Conservation (phyloP, 2,888 invertebrate species). For the Synergus itoensis region DNA sequence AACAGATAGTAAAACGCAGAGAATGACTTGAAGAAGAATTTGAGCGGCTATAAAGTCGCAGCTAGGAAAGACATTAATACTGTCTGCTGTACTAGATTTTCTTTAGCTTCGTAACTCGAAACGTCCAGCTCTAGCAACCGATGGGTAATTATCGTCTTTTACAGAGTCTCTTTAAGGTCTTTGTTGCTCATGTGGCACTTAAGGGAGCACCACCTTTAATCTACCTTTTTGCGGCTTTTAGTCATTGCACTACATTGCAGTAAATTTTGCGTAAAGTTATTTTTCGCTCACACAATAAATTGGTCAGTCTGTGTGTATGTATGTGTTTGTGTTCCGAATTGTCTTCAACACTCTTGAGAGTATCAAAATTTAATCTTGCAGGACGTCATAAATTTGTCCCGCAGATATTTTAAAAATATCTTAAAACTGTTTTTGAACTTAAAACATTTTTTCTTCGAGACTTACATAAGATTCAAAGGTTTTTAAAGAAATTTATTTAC, state of each 20-base stretch:
- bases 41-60: not conserved
- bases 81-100: not conserved
- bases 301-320: not conserved
- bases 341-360: not conserved
- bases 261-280: not conserved
- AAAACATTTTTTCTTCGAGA: no score
- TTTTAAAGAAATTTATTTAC: no score
- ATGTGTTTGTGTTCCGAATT: not conserved
- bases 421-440: no score
- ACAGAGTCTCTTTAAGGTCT: not conserved
- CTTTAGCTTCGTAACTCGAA: not conserved
- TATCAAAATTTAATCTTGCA: no score
- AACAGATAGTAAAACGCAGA: no score
- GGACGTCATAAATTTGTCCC: no score
- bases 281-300: not conserved
- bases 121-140: not conserved
- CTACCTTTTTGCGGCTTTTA: not conserved
- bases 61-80: not conserved
- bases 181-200: not conserved
- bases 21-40: not conserved
- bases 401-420: no score
- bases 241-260: not conserved
- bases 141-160: constrained; percentile 11
- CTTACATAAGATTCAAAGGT: no score
- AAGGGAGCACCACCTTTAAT: not conserved